These are phyloP conservation scores for Coregonus clupeaformis DNA, from an alignment of 2,113 vertebrate genomes.

Conservation along the genomic window DNA sequence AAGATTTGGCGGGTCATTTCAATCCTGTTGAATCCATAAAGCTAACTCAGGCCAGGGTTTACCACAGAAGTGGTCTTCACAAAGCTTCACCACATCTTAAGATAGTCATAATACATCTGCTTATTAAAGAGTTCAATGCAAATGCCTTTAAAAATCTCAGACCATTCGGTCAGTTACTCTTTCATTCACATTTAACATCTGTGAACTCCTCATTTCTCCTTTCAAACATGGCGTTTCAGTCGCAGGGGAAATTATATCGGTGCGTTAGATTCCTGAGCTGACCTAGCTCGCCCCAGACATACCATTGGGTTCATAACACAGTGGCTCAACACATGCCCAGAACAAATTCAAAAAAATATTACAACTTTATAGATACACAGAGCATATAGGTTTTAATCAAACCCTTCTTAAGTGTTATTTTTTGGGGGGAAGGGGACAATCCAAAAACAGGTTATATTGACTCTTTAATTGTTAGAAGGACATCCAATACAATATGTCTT, in stretches of 20 bases:
- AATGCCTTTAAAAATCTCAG: constrained; percentile 18
- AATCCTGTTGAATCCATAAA: constrained; percentile 34
- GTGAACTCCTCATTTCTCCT: constrained; percentile 8
- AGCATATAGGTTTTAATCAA: constrained; percentile 65
- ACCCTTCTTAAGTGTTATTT: constrained; percentile 71
- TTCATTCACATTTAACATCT: constrained; percentile 34
- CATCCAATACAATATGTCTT: constrained; percentile 80
- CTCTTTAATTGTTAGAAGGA: constrained; percentile 75
- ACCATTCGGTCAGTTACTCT: constrained; percentile 4
- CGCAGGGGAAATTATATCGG: constrained; percentile 41
- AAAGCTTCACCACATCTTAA: constrained; percentile 22
- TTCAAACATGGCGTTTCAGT: constrained; percentile 32
- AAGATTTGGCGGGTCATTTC: constrained; percentile 32
- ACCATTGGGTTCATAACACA: constrained; percentile 56
- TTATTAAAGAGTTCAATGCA: constrained; percentile 22
- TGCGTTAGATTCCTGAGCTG: constrained; percentile 60
- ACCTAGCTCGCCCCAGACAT: constrained; percentile 49
- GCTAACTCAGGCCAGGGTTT: constrained; percentile 28
- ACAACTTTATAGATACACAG: constrained; percentile 65
- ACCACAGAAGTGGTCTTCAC: constrained; percentile 29
- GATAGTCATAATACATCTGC: constrained; percentile 24
- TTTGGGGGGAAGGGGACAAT: constrained; percentile 54
- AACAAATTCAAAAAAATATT: constrained; percentile 49
- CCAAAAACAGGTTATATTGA: constrained; percentile 70
- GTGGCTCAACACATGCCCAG: constrained; percentile 58